A percentile compares a stretch with the other conserved stretches of the same genome.
phyloP scores from a whole-genome alignment of 2,113 vertebrate species.

The Columba livia region DNA sequence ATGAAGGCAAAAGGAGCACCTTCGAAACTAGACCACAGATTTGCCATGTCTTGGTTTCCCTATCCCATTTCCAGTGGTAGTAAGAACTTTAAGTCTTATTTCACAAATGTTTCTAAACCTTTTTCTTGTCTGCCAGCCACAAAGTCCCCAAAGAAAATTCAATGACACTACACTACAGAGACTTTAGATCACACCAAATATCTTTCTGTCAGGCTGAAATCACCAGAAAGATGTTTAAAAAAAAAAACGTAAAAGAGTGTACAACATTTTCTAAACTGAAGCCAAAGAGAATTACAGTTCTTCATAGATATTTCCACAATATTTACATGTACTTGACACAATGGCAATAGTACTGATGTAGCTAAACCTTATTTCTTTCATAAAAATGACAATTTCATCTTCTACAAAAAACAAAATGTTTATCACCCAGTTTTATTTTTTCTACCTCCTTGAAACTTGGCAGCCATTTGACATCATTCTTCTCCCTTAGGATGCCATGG shows the following conservation, averaged over 20 bases:
- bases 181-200: background rate
- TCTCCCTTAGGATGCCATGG: background rate
- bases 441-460: background rate
- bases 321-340: background rate
- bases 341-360: background rate
- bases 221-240: background rate
- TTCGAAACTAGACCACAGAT: background rate
- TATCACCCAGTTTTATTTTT: background rate
- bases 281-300: background rate
- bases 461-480: background rate
- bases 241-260: background rate
- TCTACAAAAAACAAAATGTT: background rate
- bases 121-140: background rate
- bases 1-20: background rate
- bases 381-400: background rate
- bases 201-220: background rate
- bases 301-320: background rate
- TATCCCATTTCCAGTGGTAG: background rate
- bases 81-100: background rate
- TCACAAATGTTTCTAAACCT: background rate
- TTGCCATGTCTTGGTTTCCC: background rate
- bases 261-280: background rate
- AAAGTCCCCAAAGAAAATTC: background rate
- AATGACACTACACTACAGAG: background rate
- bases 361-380: background rate